Conservation (phyloP, 2,797 vertebrate genomes). For the Mus caroli region DNA sequence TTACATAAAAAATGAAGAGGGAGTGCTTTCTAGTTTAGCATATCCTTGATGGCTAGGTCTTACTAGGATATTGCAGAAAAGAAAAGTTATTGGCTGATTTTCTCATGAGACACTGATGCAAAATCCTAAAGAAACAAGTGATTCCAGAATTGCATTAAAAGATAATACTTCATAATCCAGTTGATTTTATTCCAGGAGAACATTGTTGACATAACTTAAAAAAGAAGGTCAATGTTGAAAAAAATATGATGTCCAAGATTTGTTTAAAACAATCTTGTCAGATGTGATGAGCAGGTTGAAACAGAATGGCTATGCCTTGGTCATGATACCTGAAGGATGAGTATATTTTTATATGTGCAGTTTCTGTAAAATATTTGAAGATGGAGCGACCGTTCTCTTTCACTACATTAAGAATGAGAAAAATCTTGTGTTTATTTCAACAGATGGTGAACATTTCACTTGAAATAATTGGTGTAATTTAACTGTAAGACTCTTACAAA, state of each 20-base stretch:
- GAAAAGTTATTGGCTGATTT: not conserved
- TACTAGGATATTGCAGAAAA: not conserved
- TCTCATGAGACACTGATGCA: not conserved
- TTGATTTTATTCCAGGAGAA: conserved; percentile 12
- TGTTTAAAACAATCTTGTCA: not conserved
- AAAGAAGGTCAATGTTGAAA: not conserved
- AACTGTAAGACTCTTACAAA: not conserved
- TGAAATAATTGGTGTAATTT: not conserved
- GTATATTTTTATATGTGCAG: not conserved
- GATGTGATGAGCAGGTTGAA: not conserved
- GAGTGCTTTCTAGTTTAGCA: not conserved
- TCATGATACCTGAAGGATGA: not conserved
- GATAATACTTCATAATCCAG: conserved; percentile 7
- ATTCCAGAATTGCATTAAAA: conserved; percentile 2
- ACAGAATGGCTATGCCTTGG: not conserved
- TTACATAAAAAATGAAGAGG: not conserved
- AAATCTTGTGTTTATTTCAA: not conserved
- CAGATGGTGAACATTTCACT: not conserved
- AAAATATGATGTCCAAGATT: not conserved
- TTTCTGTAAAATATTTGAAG: not conserved
- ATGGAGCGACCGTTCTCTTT: not conserved
- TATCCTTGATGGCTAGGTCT: not conserved
- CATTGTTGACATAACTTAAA: not conserved
- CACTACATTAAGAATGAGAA: not conserved
- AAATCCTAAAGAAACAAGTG: not conserved